Base-by-base conservation (phyloP, 1,140 invertebrate species). In the Cydia pomonella region DNA sequence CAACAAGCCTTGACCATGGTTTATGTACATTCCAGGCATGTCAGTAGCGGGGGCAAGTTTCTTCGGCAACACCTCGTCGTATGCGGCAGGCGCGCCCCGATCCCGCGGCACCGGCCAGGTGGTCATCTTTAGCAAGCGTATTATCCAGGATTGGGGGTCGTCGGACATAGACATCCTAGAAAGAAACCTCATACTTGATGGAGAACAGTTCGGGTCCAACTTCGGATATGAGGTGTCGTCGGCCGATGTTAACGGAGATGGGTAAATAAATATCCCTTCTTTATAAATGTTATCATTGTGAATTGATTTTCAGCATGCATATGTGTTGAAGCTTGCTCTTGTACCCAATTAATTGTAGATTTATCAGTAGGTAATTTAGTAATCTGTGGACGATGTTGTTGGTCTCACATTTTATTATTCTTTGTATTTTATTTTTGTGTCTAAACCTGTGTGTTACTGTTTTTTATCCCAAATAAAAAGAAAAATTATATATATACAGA, bases 161-260 rank as follows among this genome's bases (percentile, higher is more conserved):
- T 88, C 90, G 18, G 89, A 93, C 53, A 85, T 92, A 18, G 94
- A 94, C 62, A 92, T 94, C 9, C 95, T 98, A 82, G 94, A 95
- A 21, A 94, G 96, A 5, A 93, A 93, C 7, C 83, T 96, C 38
- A 94, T 95, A 27, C 91, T 98, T 1, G 95, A 95, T 73, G 97
- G 97, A 0, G 97, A 98, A 92, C 97, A 97, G 88, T 97, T 98
- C 86, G 97, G 95, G 1, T 97, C 97, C 3, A 97, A 96, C 86
- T 99, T 97, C 90, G 98, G 98, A 63, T 98, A 98, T 85, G 97
- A 98, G 93, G 90, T 98, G 4, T 93, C 96, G 5, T 94, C 96
- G 3, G 95, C 96, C 18, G 98, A 99, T 93, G 93, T 98, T 3
- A 98, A 99, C 86, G 96, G 96, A 12, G 97, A 99, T 90, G 95